These are phyloP conservation scores for Pelobates cultripes DNA, from an alignment of 2,797 vertebrate species.

Conservation along the genomic window DNA sequence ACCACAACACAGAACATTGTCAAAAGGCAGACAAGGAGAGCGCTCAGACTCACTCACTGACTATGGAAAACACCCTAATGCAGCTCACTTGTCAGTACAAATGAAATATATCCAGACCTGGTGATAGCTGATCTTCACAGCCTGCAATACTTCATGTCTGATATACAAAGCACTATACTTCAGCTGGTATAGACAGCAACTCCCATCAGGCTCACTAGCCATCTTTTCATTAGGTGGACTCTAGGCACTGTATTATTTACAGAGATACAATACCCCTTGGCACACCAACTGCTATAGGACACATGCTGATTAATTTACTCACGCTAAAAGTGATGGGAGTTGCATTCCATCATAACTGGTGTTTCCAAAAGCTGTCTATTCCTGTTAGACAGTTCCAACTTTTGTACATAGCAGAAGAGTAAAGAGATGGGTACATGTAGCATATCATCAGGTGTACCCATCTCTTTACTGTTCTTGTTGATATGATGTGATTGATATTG, in stretches of 20 bases:
- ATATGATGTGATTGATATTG: too few species aligned
- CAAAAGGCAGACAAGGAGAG: neutral
- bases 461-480: too few species aligned
- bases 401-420: too few species aligned
- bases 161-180: neutral
- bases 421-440: too few species aligned
- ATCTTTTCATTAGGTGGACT: neutral
- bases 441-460: too few species aligned
- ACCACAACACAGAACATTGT: conserved; percentile 8
- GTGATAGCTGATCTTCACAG: conserved; percentile 24
- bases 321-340: neutral
- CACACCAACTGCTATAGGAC: too few species aligned
- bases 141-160: conserved; percentile 3
- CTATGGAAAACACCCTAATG: too few species aligned
- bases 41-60: neutral
- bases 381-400: too few species aligned
- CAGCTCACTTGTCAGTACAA: conserved; percentile 10
- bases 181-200: neutral
- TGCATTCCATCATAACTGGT: neutral
- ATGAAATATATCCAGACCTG: conserved; percentile 30
- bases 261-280: too few species aligned
- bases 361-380: too few species aligned
- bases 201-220: neutral
- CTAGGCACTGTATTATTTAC: too few species aligned
- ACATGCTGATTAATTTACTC: too few species aligned